phyloP scores from a whole-genome alignment of 2,888 invertebrate species.

The Cyclophora albipunctata region DNA sequence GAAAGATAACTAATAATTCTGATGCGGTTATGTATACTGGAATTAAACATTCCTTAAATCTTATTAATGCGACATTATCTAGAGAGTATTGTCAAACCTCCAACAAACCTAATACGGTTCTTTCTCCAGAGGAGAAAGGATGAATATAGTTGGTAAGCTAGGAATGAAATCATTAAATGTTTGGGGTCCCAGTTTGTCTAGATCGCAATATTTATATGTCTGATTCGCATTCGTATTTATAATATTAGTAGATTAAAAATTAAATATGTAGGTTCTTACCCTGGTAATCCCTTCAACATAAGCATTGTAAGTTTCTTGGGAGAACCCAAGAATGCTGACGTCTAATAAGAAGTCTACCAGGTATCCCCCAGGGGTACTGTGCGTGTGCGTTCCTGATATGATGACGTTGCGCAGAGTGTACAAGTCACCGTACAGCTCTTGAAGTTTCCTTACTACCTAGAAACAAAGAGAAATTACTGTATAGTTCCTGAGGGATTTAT shows the following conservation, averaged over 20 bases:
- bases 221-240: too few species aligned
- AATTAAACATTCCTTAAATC: too few species aligned
- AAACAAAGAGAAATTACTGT: slow-evolving; percentile 1
- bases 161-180: too few species aligned
- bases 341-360: slow-evolving; percentile 91
- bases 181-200: too few species aligned
- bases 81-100: too few species aligned
- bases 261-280: slow-evolving; percentile 29
- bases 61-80: too few species aligned
- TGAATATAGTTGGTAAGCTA: too few species aligned
- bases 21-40: neutral
- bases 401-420: slow-evolving; percentile 89
- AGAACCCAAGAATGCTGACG: slow-evolving; percentile 87
- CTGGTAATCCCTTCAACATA: slow-evolving; percentile 62
- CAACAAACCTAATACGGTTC: too few species aligned
- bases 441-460: slow-evolving; percentile 84
- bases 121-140: too few species aligned
- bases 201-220: too few species aligned
- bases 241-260: neutral
- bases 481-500: neutral
- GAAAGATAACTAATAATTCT: slow-evolving; percentile 18
- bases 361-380: slow-evolving; percentile 90
- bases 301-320: slow-evolving; percentile 56
- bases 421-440: slow-evolving; percentile 77
- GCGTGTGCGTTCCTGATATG: slow-evolving; percentile 92